These are phyloP conservation scores for Trinorchestia longiramus DNA, from an alignment of 1,140 invertebrate species.

Conservation along the genomic window DNA sequence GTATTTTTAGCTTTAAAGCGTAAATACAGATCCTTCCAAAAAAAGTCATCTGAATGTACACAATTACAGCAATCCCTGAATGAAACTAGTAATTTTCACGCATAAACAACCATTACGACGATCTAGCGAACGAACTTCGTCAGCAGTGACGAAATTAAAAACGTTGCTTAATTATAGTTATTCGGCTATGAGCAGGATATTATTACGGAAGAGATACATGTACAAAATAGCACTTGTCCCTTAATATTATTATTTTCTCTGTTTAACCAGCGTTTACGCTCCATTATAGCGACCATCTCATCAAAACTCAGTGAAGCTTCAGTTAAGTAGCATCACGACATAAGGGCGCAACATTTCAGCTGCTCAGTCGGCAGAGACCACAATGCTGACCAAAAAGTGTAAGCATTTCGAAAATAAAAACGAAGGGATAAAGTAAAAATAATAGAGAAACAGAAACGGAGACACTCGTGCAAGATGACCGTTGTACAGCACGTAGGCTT, in stretches of 20 bases:
- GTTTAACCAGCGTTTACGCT: neutral
- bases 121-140: no score
- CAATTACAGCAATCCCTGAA: no score
- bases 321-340: neutral
- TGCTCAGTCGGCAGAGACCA: neutral
- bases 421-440: neutral
- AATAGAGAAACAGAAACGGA: neutral
- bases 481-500: neutral
- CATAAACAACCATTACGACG: no score
- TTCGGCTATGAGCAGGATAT: no score
- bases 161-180: no score
- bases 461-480: neutral
- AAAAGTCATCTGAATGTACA: no score
- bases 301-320: neutral
- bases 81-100: no score
- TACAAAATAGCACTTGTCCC: no score
- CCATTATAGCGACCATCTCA: neutral
- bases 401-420: neutral
- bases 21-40: no score
- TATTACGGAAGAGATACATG: no score
- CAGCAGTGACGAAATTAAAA: no score
- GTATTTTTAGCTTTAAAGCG: no score
- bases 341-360: neutral
- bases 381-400: neutral
- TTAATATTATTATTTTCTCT: neutral